Base-by-base conservation (phyloP, 2,888 invertebrate genomes). In the Harmothoe impar region DNA sequence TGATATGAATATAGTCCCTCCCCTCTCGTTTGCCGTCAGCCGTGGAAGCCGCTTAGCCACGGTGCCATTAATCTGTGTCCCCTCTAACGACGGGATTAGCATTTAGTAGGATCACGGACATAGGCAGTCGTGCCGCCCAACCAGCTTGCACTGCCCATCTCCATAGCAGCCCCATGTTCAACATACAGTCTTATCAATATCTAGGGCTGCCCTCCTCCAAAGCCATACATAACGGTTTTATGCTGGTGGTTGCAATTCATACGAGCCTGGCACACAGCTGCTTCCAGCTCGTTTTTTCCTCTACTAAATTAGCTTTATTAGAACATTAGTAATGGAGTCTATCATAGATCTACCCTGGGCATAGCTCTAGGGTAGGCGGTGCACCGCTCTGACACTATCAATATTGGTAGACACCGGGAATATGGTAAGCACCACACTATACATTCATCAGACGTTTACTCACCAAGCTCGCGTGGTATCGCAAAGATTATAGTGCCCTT, bases 61-160 rank as follows among this genome's bases (percentile, higher is more conserved):
- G 81, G 81, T 15, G n/a, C 33, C 81, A 81, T 81, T 81, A 81
- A 81, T 81, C 81, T 81, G 43, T 81, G 81, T 81, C 81, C 81
- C 43, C 43, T 81, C 81, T 20, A 81, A 81, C 43, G 35, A 43
- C 81, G 35, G 25, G 81, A 81, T 81, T 81, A 81, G 81, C 43
- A 81, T 81, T 81, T 81, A 81, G 81, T 81, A 81, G 81, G 81
- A 81, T 81, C 81, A 81, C 35, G 10, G 43, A 81, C 81, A 43
- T 81, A 81, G 81, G 23, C 23, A 15, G 23, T 17, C 81, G 33
- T 17, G 5, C 43, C 81, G 10, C 33, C 35, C 35, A 5, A 81
- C 81, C 33, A n/a, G 81, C 33, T 35, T 35, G n/a, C 23, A 25
- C 33, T 33, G 81, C 81, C 35, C 17, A 81, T 81, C 33, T 81